Conservation (phyloP, 2,888 invertebrate genomes). For the Brachyopa scutellaris region DNA sequence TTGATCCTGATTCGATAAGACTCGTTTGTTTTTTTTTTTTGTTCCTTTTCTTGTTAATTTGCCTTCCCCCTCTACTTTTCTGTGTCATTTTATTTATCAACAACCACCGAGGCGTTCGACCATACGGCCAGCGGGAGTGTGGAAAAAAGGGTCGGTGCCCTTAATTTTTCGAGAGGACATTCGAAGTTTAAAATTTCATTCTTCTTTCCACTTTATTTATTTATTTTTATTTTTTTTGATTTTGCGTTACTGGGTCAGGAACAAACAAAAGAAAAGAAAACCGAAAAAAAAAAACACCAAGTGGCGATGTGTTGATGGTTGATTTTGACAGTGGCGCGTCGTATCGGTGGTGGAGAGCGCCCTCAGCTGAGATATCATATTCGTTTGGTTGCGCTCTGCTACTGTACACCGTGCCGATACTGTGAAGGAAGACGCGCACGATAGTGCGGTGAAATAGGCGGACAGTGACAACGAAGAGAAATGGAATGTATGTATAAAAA, state of each 20-base stretch:
- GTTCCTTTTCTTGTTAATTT: slow-evolving; percentile 10
- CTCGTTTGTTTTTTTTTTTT: slow-evolving; percentile 20
- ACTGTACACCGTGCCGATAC: neutral
- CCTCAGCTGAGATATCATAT: neutral
- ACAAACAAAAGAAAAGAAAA: slow-evolving; percentile 21
- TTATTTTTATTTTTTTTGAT: neutral
- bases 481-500: slow-evolving; percentile 29
- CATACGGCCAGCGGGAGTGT: neutral
- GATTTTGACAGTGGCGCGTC: neutral
- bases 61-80: slow-evolving; percentile 10
- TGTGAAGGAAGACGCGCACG: neutral
- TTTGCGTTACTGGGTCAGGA: slow-evolving; percentile 49
- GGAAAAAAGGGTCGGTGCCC: slow-evolving; percentile 48
- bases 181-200: slow-evolving; percentile 41
- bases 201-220: slow-evolving; percentile 6
- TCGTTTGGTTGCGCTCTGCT: slow-evolving; percentile 9
- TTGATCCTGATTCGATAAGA: slow-evolving; percentile 34
- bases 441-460: slow-evolving; percentile 8
- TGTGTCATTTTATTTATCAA: slow-evolving; percentile 40
- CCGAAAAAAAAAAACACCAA: slow-evolving; percentile 19
- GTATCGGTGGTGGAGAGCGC: neutral
- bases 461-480: slow-evolving; percentile 1
- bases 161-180: slow-evolving; percentile 53
- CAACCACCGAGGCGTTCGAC: neutral
- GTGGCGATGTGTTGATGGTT: neutral